phyloP scores from a whole-genome alignment of 2,888 invertebrate genomes.

The Euzetes globulus region DNA sequence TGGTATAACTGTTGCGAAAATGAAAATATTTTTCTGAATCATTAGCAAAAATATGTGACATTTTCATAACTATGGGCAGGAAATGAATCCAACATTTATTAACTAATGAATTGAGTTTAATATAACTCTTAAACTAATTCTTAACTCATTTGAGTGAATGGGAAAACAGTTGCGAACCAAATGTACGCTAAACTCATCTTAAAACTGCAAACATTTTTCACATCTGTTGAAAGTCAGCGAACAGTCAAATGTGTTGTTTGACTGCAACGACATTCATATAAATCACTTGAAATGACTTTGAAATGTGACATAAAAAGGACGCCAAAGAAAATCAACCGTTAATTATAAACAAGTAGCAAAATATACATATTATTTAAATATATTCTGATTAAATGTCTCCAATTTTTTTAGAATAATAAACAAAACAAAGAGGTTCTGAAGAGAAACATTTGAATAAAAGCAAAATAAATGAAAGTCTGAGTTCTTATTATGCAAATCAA shows the following conservation, averaged over 20 bases:
- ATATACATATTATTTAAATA: too few relatives aligned
- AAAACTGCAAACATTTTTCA: neutral
- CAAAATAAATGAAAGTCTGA: too few relatives aligned
- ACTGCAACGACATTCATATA: neutral
- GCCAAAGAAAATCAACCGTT: neutral
- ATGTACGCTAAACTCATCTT: neutral
- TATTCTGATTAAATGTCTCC: neutral
- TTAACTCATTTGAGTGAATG: neutral
- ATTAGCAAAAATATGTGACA: slow-evolving; percentile 3
- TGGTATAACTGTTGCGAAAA: neutral
- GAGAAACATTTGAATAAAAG: neutral
- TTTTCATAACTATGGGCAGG: neutral
- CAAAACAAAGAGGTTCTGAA: neutral
- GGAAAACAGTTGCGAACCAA: neutral
- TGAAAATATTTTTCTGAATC: neutral
- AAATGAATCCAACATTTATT: neutral
- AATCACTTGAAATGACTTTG: neutral
- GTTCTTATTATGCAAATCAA: too few relatives aligned
- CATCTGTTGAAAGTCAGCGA: neutral
- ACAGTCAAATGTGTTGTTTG: neutral
- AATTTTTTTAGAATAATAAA: neutral
- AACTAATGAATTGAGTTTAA: slow-evolving; percentile 6
- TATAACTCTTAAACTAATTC: neutral
- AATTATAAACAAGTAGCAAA: too few relatives aligned
- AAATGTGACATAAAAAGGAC: neutral